Base-by-base conservation (phyloP, 2,888 invertebrate species). In the Dasysyrphus tricinctus region DNA sequence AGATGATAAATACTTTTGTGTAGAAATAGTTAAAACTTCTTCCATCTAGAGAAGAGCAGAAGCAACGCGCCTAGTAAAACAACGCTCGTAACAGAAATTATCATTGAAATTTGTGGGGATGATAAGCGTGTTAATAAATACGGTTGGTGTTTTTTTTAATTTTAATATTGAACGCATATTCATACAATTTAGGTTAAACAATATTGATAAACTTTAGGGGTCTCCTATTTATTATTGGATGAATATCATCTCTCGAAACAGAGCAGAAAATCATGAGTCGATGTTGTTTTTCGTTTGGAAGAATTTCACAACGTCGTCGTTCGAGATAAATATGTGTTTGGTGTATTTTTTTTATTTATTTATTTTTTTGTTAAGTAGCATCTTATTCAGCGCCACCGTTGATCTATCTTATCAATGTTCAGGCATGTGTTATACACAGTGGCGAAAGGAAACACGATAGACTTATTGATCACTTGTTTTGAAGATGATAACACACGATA, bases 221-320 rank as follows among this genome's bases (percentile, higher is more conserved):
- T 87, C 87, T 87, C 87, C 83, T 87, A 83, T 87, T 87, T 87
- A 87, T 87, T 87, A 87, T 87, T 87, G 87, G 87, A 87, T 87
- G 86, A 86, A 86, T 72, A 78, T 77, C 80, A 86, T 86, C 82
- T 44, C 49, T 86, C 78, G 78, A 86, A 82, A 59, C 82, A 69
- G 72, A 78, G 75, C 73, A 86, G 82, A 78, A 86, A 76, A 75
- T 72, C 74, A 65, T 75, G 72, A 67, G 75, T 49, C 61, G 78
- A 75, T 79, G 72, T 86, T 79, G 82, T 72, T 81, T 78, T 78
- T 74, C 61, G 34, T 56, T 61, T 73, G 54, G 51, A 44, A 80
- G 77, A 63, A 57, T 73, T 85, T 75, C 69, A 47, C 49, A 77
- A 81, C 70, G 9, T 73, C 76, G 65, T 47, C 47, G 32, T 37